Evolutionary conservation across 2,888 invertebrate genomes (phyloP), one percentile per base, ranked within the genome.

Genomic region (Opisthograptis luteolata): DNA sequence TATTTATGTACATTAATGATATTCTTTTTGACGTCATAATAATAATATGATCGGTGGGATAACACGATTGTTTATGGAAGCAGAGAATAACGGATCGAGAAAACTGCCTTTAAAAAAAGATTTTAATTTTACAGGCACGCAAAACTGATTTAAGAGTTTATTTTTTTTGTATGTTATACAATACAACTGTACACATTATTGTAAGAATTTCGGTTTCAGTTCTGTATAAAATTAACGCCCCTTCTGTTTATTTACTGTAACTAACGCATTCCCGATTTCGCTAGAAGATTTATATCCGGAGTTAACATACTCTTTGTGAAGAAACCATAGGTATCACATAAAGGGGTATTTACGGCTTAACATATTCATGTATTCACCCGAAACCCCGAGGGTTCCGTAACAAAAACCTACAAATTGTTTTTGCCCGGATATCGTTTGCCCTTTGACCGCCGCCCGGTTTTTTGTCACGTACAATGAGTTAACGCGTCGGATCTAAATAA

Each of bases 371-470:
- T 73, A 78, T 80, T 73, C 74, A 70, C 53, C 60, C 66, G 50
- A 68, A 71, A 70, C 66, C 68, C 65, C 54, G 48, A 54, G 70
- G 69, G 73, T 66, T 68, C 53, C 49, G 60, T 60, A 59, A 67
- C 73, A 82, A 77, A 81, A 78, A 80, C 76, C 76, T 79, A 71
- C 76, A 79, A 81, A 81, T 80, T 77, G 80, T 83, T 84, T 81
- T 79, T 77, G 68, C 64, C 46, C 61, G 62, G 71, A 74, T 68
- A 72, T 68, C 68, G 69, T 62, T 72, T 67, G 71, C 67, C 70
- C 73, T 74, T 73, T 74, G 72, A 69, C 73, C 69, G 62, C 58
- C 53, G 60, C 49, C 59, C 54, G 53, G 60, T 70, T 66, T 70
- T 69, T 65, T 62, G 58, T 61, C 63, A 66, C 61, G 61, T 58